Conservation (phyloP, 2,888 invertebrate genomes). For the Eucriotettix oculatus region DNA sequence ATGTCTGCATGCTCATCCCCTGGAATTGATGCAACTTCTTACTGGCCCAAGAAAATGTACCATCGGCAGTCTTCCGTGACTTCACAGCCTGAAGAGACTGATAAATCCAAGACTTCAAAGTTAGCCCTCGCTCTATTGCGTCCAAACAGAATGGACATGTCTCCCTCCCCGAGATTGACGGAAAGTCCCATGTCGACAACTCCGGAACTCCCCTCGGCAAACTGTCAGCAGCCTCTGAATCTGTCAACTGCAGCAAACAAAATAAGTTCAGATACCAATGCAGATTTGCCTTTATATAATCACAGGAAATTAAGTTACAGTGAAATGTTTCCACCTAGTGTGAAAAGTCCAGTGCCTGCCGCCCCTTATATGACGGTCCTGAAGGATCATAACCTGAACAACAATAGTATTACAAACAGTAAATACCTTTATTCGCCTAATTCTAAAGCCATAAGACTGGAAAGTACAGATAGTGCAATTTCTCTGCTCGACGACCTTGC, state of each 20-base stretch:
- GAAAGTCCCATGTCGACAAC: slow-evolving; percentile 1
- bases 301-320: slow-evolving; percentile 39
- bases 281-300: neutral
- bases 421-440: neutral
- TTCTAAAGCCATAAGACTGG: neutral
- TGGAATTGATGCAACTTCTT: slow-evolving; percentile 3
- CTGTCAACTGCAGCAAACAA: slow-evolving; percentile 27
- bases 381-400: neutral
- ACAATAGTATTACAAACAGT: neutral
- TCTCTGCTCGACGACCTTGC: slow-evolving; percentile 3
- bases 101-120: slow-evolving; percentile 21
- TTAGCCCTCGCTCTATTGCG: slow-evolving; percentile 26
- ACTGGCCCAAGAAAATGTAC: slow-evolving; percentile 6
- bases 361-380: neutral
- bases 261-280: neutral
- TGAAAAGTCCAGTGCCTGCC: neutral
- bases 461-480: neutral
- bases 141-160: slow-evolving; percentile 14
- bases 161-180: neutral
- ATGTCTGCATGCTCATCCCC: slow-evolving; percentile 7
- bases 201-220: slow-evolving; percentile 1
- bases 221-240: slow-evolving; percentile 35
- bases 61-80: slow-evolving; percentile 5
- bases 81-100: slow-evolving; percentile 1
- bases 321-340: slow-evolving; percentile 29